phyloP scores from a whole-genome alignment of 2,888 invertebrate species.

The Melieria crassipennis region DNA sequence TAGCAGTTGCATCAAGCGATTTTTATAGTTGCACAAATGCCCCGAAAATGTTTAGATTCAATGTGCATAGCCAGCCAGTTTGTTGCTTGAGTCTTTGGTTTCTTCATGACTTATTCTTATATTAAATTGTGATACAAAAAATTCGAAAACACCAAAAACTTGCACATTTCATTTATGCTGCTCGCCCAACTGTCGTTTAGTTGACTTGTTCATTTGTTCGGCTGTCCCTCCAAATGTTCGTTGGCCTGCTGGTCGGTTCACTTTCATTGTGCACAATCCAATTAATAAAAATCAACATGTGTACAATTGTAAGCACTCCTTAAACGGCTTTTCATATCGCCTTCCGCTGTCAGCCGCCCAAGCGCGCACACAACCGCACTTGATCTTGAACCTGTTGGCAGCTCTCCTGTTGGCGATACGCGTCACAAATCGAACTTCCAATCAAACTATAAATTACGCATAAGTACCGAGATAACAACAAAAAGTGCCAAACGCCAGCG shows the following conservation, averaged over 20 bases:
- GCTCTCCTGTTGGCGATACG: not conserved
- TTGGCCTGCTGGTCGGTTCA: not conserved
- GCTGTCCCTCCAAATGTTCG: not conserved
- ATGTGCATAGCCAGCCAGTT: not conserved
- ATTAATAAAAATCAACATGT: slow-evolving; percentile 15
- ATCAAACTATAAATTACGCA: too few species aligned
- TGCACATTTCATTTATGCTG: not conserved
- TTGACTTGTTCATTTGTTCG: not conserved
- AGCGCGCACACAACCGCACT: not conserved
- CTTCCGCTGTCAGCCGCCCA: not conserved
- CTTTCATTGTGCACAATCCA: not conserved
- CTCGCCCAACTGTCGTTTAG: not conserved
- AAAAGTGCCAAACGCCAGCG: too few species aligned
- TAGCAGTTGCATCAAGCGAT: too few species aligned
- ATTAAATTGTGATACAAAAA: not conserved
- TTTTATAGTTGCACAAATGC: too few species aligned
- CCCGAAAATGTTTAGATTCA: too few species aligned
- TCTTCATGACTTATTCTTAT: not conserved
- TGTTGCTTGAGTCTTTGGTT: slow-evolving; percentile 1
- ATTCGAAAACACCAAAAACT: not conserved
- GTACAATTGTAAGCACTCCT: slow-evolving; percentile 8
- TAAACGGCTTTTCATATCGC: not conserved
- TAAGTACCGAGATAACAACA: too few species aligned
- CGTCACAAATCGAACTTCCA: too few species aligned
- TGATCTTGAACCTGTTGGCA: slow-evolving; percentile 11